Evolutionary conservation across 1,140 invertebrate species (phyloP).

Genomic region (Leguminivora glycinivorella): DNA sequence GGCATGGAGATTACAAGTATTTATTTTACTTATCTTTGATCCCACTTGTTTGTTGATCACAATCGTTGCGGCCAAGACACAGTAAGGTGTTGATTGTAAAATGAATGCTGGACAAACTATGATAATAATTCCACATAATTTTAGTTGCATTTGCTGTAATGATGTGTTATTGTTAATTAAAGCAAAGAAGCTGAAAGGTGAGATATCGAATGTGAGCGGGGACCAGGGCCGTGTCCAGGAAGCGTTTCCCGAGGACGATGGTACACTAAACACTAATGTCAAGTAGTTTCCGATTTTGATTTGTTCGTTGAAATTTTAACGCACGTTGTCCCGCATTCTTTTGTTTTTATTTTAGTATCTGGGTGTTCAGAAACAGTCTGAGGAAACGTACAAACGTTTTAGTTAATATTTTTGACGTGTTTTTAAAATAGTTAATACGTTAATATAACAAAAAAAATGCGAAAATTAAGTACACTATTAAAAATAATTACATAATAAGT

Average conservation of each 20-base stretch:
- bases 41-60: neutral
- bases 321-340: constrained; percentile 23
- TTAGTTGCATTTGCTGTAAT: constrained; percentile 32
- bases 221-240: constrained; percentile 55
- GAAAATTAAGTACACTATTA: no score
- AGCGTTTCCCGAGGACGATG: constrained; percentile 61
- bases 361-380: neutral
- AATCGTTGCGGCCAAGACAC: constrained; percentile 20
- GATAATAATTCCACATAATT: neutral
- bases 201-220: constrained; percentile 61
- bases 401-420: no score
- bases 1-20: neutral
- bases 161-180: constrained; percentile 67
- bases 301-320: constrained; percentile 33
- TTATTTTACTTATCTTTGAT: constrained; percentile 2
- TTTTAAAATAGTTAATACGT: no score
- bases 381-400: neutral
- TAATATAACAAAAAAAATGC: no score
- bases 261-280: constrained; percentile 48
- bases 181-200: constrained; percentile 73
- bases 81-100: constrained; percentile 5
- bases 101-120: constrained; percentile 10
- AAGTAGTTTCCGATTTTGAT: neutral
- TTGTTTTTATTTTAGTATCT: neutral
- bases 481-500: no score